phyloP scores from a whole-genome alignment of 2,113 vertebrate genomes.

The Cryptotis parvus region DNA sequence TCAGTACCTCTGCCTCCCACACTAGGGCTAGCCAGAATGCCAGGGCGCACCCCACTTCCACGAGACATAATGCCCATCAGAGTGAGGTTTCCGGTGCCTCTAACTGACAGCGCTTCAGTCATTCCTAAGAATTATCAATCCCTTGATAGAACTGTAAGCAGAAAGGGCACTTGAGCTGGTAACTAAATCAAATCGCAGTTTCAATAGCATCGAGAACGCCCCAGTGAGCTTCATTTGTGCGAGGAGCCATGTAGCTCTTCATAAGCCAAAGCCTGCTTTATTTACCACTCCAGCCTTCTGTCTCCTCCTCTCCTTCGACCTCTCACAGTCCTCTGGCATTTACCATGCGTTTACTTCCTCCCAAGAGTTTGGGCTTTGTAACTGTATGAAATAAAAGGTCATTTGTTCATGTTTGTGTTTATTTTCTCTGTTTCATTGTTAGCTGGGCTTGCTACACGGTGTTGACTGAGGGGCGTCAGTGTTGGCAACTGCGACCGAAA shows the following conservation, averaged over 20 bases:
- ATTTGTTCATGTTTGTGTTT: conserved; percentile 65
- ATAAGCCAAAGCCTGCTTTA: too few relatives aligned
- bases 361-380: conserved; percentile 61
- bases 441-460: conserved; percentile 40
- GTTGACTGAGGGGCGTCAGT: conserved; percentile 39
- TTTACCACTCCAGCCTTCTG: conserved; percentile 38
- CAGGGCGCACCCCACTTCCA: too few relatives aligned
- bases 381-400: conserved; percentile 73
- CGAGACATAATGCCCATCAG: too few relatives aligned
- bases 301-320: conserved; percentile 25
- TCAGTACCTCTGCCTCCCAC: too few relatives aligned
- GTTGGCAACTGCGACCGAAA: conserved; percentile 48
- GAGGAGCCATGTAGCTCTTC: background rate
- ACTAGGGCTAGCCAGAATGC: too few relatives aligned
- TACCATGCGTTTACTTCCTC: conserved; percentile 47
- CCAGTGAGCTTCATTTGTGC: background rate
- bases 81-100: too few relatives aligned
- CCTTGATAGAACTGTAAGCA: too few relatives aligned
- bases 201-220: background rate
- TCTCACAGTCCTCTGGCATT: conserved; percentile 63
- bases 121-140: too few relatives aligned
- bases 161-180: too few relatives aligned
- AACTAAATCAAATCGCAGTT: background rate
- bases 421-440: conserved; percentile 67
- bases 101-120: too few relatives aligned